Percentiles rank a stretch among this genome's conserved stretches.
These are phyloP conservation scores for Augochlora pura DNA, from an alignment of 1,140 invertebrate genomes.

Conservation along the genomic window DNA sequence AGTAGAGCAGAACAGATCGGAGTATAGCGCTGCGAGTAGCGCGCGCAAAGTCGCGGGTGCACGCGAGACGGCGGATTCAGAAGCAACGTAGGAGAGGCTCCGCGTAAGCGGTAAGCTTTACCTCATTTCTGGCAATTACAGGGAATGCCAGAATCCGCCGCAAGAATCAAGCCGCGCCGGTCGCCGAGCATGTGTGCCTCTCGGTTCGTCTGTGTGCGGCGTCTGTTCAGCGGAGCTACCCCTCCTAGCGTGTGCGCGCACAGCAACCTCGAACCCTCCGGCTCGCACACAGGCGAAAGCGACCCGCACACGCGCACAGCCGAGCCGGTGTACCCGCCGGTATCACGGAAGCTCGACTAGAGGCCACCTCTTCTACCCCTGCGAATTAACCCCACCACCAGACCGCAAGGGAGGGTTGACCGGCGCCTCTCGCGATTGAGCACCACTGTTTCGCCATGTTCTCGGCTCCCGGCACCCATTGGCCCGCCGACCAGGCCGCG, in stretches of 20 bases:
- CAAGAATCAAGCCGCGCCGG: constrained; percentile 77
- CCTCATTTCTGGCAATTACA: constrained; percentile 79
- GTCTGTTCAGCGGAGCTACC: constrained; percentile 50
- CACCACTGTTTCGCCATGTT: constrained; percentile 77
- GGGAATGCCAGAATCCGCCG: constrained; percentile 77
- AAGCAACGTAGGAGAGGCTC: constrained; percentile 66
- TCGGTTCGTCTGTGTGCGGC: constrained; percentile 14
- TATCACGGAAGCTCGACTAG: constrained; percentile 63
- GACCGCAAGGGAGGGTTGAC: constrained; percentile 34
- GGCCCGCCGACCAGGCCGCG: constrained; percentile 39
- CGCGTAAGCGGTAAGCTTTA: constrained; percentile 76
- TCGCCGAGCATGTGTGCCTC: constrained; percentile 17
- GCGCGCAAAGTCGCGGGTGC: constrained; percentile 42
- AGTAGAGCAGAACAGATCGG: too few species aligned
- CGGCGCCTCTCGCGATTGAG: constrained; percentile 62
- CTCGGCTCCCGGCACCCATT: constrained; percentile 54
- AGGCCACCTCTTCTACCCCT: constrained; percentile 50
- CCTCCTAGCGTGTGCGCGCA: constrained; percentile 39
- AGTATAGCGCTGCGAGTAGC: constrained; percentile 6
- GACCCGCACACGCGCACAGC: constrained; percentile 13
- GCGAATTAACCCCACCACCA: constrained; percentile 54
- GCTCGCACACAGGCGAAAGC: neutral
- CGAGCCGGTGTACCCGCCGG: constrained; percentile 47
- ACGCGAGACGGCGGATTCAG: constrained; percentile 25
- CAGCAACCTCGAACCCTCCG: constrained; percentile 26